Evolutionary conservation across 1,140 invertebrate genomes (phyloP).

Genomic region (Trichogramma pretiosum): DNA sequence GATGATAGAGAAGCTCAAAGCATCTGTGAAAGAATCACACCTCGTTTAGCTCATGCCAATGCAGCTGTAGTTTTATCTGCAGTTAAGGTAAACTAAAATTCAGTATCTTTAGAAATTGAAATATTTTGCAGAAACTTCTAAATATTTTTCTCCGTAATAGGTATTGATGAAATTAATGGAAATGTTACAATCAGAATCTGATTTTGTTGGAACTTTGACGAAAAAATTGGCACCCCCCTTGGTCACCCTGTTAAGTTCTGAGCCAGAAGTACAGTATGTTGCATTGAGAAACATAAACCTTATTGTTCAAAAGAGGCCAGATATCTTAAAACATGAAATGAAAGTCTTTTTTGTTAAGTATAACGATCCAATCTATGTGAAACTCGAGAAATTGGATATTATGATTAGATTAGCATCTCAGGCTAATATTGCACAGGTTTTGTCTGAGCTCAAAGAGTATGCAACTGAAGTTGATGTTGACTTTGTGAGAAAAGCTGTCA

Average conservation of each 20-base stretch:
- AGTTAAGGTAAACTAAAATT: conserved; percentile 66
- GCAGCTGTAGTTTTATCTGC: conserved; percentile 98
- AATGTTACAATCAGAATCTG: conserved; percentile 85
- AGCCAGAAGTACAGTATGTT: conserved; percentile 99
- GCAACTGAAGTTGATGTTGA: conserved; percentile 99
- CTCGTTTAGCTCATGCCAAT: conserved; percentile 95
- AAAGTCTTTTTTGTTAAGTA: conserved; percentile 99
- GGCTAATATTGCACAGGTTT: conserved; percentile 95
- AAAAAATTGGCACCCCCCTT: conserved; percentile 98
- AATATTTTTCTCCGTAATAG: conserved; percentile 32
- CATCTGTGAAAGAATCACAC: conserved; percentile 97
- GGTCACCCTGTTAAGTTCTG: conserved; percentile 93
- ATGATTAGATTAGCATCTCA: conserved; percentile 98
- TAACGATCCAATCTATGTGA: conserved; percentile 99
- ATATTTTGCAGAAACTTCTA: conserved; percentile 3
- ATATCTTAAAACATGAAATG: conserved; percentile 99
- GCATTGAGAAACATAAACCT: conserved; percentile 97
- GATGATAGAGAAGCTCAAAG: conserved; percentile 99
- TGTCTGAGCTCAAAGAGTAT: conserved; percentile 98
- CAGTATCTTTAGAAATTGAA: not conserved
- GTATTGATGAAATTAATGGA: conserved; percentile 96
- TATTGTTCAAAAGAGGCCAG: conserved; percentile 97
- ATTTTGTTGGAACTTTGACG: conserved; percentile 88
- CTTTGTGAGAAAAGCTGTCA: conserved; percentile 96
- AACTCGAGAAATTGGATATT: conserved; percentile 98